Percentiles rank a stretch among this genome's conserved stretches.
phyloP scores from a whole-genome alignment of 2,797 vertebrate genomes.

The Phataginus tricuspis region DNA sequence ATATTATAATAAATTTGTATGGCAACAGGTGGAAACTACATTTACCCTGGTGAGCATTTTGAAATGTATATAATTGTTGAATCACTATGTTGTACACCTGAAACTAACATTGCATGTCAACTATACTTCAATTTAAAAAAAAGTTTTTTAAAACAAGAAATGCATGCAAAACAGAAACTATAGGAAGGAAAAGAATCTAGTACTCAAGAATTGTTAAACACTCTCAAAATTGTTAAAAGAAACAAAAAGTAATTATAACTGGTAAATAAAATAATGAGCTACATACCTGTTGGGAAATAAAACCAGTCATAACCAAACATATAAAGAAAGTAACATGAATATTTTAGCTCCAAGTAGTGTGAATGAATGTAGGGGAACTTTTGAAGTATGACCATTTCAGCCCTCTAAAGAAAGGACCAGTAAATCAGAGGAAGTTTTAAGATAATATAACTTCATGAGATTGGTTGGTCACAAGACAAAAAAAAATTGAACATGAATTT shows the following conservation, averaged over 20 bases:
- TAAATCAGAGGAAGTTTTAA: not conserved
- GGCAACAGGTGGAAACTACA: too few relatives aligned
- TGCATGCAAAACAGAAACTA: too few relatives aligned
- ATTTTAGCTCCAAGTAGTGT: not conserved
- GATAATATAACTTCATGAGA: not conserved
- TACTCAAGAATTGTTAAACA: not conserved
- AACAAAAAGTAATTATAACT: not conserved
- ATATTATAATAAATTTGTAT: too few relatives aligned
- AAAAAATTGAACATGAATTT: not conserved
- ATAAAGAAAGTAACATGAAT: not conserved
- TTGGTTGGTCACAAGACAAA: not conserved
- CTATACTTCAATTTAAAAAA: too few relatives aligned
- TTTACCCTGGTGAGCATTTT: too few relatives aligned
- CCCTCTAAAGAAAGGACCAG: not conserved
- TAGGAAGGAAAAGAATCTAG: not conserved
- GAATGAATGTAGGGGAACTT: not conserved
- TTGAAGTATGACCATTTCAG: not conserved
- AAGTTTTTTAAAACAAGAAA: too few relatives aligned
- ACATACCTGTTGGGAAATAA: constrained; percentile 5
- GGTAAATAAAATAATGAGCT: not conserved
- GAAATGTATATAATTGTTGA: too few relatives aligned
- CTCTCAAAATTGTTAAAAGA: not conserved
- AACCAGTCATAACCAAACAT: not conserved
- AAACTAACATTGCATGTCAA: too few relatives aligned
- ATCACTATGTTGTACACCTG: too few relatives aligned